phyloP scores from a whole-genome alignment of 1,140 invertebrate genomes.

The Orius insidiosus region DNA sequence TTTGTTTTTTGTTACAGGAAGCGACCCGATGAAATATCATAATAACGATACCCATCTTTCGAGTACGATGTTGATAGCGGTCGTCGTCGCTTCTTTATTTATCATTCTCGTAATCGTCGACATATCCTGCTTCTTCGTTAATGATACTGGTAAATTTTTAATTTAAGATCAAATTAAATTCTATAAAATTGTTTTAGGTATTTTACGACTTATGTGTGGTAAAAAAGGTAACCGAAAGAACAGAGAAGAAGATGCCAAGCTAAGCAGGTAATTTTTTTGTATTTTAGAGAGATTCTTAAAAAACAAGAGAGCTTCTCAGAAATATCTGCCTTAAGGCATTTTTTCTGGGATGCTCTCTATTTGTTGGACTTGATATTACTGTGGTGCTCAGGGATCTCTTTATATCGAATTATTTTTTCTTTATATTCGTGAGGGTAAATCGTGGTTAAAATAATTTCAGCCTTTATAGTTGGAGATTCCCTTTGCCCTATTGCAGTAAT shows the following conservation, averaged over 20 bases:
- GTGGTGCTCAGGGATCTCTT: conserved; percentile 3
- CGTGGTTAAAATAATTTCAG: conserved; percentile 36
- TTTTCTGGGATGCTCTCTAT: not conserved
- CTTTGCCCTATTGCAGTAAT: conserved; percentile 78
- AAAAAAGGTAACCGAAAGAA: conserved; percentile 37
- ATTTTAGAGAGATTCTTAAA: not conserved
- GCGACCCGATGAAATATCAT: too few species aligned
- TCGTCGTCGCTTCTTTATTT: conserved; percentile 53
- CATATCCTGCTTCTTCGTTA: conserved; percentile 50
- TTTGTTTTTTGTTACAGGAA: too few species aligned
- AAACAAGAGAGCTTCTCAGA: not conserved
- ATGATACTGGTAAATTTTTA: conserved; percentile 28
- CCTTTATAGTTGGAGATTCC: conserved; percentile 84
- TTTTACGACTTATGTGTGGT: conserved; percentile 53
- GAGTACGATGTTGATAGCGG: conserved; percentile 56
- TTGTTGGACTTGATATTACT: conserved; percentile 7
- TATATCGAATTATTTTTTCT: not conserved
- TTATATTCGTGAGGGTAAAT: conserved; percentile 22
- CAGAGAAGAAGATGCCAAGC: conserved; percentile 54
- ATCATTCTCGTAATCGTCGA: conserved; percentile 60
- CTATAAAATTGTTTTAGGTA: conserved; percentile 29
- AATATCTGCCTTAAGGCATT: not conserved
- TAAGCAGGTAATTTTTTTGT: conserved; percentile 48
- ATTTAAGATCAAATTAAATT: not conserved
- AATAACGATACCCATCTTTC: conserved; percentile 29